Evolutionary conservation across 2,113 vertebrate genomes (phyloP).

Genomic region (Hassar affinis): DNA sequence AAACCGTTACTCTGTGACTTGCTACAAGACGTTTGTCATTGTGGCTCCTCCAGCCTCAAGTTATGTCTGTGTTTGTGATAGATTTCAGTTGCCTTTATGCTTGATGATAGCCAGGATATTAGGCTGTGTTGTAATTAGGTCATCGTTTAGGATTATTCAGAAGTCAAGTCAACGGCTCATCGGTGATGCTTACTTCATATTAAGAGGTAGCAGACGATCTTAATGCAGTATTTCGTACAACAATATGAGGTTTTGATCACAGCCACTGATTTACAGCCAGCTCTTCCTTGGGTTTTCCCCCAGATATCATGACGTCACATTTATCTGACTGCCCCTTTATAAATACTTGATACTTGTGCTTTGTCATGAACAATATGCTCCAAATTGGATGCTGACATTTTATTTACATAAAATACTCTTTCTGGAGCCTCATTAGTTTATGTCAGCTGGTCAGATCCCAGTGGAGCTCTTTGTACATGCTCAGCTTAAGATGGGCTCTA

Average conservation of each 20-base stretch:
- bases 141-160: constrained; percentile 31
- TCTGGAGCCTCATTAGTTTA: constrained; percentile 17
- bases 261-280: background rate
- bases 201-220: background rate
- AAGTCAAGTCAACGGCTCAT: constrained; percentile 13
- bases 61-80: constrained; percentile 11
- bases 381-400: constrained; percentile 13
- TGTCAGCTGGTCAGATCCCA: constrained; percentile 12
- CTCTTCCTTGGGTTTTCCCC: background rate
- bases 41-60: background rate
- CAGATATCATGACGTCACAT: constrained; percentile 1
- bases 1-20: constrained; percentile 23
- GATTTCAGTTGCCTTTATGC: background rate
- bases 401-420: constrained; percentile 27
- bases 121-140: constrained; percentile 38
- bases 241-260: background rate
- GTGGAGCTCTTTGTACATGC: constrained; percentile 17
- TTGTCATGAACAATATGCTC: constrained; percentile 2
- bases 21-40: constrained; percentile 44
- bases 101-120: constrained; percentile 21
- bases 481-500: constrained; percentile 32
- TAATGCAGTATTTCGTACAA: background rate
- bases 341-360: constrained; percentile 27
- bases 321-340: background rate
- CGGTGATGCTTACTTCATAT: background rate